Evolutionary conservation across 1,140 invertebrate species (phyloP), one percentile per base, ranked within the genome.

Genomic region (Lordiphosa stackelbergi): DNA sequence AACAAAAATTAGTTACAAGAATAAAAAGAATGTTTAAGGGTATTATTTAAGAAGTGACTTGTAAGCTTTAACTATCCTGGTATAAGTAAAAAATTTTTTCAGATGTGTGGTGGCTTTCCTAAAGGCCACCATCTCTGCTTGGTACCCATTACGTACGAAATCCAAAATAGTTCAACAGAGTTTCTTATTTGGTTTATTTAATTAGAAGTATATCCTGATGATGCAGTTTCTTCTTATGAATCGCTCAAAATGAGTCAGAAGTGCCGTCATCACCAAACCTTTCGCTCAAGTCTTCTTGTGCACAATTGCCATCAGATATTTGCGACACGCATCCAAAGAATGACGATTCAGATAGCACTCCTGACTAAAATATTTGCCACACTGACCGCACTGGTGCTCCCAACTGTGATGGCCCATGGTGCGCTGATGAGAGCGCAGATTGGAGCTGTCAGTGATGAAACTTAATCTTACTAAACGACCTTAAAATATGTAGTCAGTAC

Each of bases 341-440:
- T 95, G 93, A 5, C 93, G 90, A 71, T 94, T 92, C 9, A 95
- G 86, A 71, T 94, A 95, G 8, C 92, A 89, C 49, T 91, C 89
- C 86, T 94, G 93, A 13, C 93, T 94, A 85, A 95, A 95, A 9
- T 93, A 91, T 70, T 94, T 93, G 37, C 90, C 90, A 66, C 92
- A 93, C 46, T 90, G 89, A 1, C 88, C 73, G 69, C 93, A 93
- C 8, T 90, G 89, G 91, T 92, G 92, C 57, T 91, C 85, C 93
- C 92, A 93, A 24, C 90, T 79, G 85, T 93, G 93, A 79, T 93
- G 93, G 22, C 91, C 90, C 57, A 92, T 89, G 2, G 92, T 91
- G 53, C 92, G 90, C 77, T 93, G 92, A 88, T 93, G 93, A 0
- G 93, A 92, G 47, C 92, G 88, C 8, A 93, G 86, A 86, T 93